These are phyloP conservation scores for Mythimna ferrago DNA, from an alignment of 2,888 invertebrate genomes.

Conservation along the genomic window DNA sequence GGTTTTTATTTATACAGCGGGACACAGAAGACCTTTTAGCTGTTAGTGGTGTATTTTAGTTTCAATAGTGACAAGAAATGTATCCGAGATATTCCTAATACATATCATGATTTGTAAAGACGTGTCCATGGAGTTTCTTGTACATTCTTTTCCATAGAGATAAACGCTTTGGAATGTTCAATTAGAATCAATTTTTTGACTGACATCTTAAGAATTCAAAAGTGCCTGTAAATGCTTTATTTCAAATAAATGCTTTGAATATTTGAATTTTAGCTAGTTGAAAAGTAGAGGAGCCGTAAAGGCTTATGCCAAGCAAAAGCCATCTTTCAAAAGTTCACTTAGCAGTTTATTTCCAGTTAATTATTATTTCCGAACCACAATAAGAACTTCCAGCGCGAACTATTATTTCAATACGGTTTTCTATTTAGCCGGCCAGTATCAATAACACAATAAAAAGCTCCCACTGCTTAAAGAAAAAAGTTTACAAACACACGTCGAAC, in stretches of 20 bases:
- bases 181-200: too few relatives aligned
- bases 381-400: not conserved
- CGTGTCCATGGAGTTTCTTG: too few relatives aligned
- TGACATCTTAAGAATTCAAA: too few relatives aligned
- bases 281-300: not conserved
- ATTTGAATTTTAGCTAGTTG: not conserved
- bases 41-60: too few relatives aligned
- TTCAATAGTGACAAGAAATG: too few relatives aligned
- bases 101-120: too few relatives aligned
- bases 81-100: too few relatives aligned
- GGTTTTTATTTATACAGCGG: slow-evolving; percentile 19
- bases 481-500: slow-evolving; percentile 51
- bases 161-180: too few relatives aligned
- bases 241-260: too few relatives aligned
- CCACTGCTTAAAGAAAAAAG: slow-evolving; percentile 23
- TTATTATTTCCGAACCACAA: not conserved
- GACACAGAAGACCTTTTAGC: not conserved
- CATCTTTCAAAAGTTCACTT: not conserved
- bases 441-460: slow-evolving; percentile 21
- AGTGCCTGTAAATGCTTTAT: too few relatives aligned
- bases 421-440: slow-evolving; percentile 11
- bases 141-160: too few relatives aligned
- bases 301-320: not conserved
- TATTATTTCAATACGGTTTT: not conserved
- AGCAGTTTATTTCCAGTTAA: not conserved